These are phyloP conservation scores for Dendrolimus pini DNA, from an alignment of 2,888 invertebrate species.

Conservation along the genomic window DNA sequence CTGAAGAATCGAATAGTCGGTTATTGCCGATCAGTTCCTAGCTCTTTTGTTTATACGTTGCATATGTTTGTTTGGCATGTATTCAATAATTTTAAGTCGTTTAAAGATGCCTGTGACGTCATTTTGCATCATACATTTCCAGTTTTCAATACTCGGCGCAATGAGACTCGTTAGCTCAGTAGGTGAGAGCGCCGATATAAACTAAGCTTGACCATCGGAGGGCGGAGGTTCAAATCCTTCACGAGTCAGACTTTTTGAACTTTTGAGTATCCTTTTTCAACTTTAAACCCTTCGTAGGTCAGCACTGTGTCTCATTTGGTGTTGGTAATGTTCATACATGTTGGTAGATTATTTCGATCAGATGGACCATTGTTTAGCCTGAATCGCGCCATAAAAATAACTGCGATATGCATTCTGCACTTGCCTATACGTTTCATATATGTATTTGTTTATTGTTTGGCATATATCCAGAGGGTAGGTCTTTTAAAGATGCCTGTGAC, in stretches of 20 bases:
- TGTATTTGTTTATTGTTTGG: neutral
- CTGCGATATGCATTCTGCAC: no score
- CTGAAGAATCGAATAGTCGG: no score
- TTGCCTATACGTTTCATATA: no score
- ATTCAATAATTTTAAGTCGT: neutral
- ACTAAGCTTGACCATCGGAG: constrained; percentile 5
- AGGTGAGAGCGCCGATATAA: constrained; percentile 29
- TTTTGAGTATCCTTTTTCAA: no score
- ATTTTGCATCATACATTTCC: neutral
- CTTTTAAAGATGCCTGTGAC: neutral
- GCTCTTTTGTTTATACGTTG: no score
- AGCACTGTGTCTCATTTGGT: no score
- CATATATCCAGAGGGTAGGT: neutral
- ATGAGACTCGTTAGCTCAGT: constrained; percentile 28
- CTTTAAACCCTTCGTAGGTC: constrained; percentile 8
- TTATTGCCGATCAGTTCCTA: no score
- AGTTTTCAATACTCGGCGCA: neutral
- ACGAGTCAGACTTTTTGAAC: constrained; percentile 2
- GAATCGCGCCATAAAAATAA: no score
- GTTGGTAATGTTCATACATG: no score
- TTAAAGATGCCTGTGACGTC: neutral
- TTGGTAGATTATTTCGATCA: no score
- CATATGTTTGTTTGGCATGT: neutral
- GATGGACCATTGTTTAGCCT: no score
- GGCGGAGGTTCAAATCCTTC: constrained; percentile 10